Evolutionary conservation across 1,140 invertebrate species (phyloP), one percentile per base, ranked within the genome.

Genomic region (Ganaspis sp.): DNA sequence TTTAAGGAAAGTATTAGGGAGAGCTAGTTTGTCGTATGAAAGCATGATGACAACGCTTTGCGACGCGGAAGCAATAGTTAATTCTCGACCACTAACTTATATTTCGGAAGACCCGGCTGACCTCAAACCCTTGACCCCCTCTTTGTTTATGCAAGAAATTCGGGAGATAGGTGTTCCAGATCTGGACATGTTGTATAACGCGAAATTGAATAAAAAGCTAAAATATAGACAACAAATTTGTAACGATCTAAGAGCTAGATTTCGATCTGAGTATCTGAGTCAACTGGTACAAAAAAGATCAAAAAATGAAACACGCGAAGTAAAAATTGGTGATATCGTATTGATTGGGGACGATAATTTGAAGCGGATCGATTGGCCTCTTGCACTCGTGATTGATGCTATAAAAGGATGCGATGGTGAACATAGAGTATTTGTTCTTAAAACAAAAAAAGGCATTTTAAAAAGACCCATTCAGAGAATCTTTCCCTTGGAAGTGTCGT

Each of bases 61-160:
- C 58, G 84, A 87, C 38, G 78, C 69, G 42, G 85, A 88, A 79
- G 40, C 70, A 0, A 72, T 83, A 9, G 58, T 90, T 1, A 87
- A 90, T 81, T 77, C 80, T 0, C 58, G 88, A 17, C 88, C 87
- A 6, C 64, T 90, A 1, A 88, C 87, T 15, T 86, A 84, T 58
- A 12, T 89, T 17, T 83, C 77, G 0, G 81, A 81, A 17, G 82
- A 89, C 72, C 26, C 19, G 4, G 58, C 40, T 12, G 75, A 76
- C 21, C 70, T 77, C 15, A 73, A 53, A 45, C 0, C 72, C 0
- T 23, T 79, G 8, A 70, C 77, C 38, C 82, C 82, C 38, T 38
- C 42, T 15, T 84, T 83, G 81, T 87, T 87, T 74, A 53, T 86
- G 40, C 81, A 81, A 42, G 78, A 83, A 9, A 45, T 75, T 69